These are phyloP conservation scores for Sweltsa coloradensis DNA, from an alignment of 1,140 invertebrate species.

Conservation along the genomic window DNA sequence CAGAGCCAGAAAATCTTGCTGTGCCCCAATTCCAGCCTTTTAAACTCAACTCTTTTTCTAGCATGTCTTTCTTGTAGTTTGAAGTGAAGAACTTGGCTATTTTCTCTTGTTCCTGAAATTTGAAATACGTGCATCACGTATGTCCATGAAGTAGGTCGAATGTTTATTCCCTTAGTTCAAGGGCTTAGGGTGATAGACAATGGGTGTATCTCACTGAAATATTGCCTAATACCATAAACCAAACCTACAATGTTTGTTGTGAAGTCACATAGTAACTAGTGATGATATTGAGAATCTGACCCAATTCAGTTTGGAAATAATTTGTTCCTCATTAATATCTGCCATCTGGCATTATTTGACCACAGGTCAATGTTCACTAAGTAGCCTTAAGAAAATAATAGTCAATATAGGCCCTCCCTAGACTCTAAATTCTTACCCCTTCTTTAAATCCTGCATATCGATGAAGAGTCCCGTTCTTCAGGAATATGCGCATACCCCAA, in stretches of 20 bases:
- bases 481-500: constrained; percentile 79
- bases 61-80: constrained; percentile 73
- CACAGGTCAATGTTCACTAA: too few relatives aligned
- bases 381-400: constrained; percentile 4
- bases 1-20: constrained; percentile 84
- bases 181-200: too few relatives aligned
- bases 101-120: constrained; percentile 72
- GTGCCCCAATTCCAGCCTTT: constrained; percentile 99
- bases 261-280: too few relatives aligned
- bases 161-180: too few relatives aligned
- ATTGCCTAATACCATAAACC: too few relatives aligned
- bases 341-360: too few relatives aligned
- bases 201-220: too few relatives aligned
- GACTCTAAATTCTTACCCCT: constrained; percentile 43
- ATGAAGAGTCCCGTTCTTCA: constrained; percentile 83
- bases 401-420: not conserved
- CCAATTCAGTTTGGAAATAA: not conserved
- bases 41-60: constrained; percentile 83
- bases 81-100: constrained; percentile 74
- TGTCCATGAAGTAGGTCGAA: too few relatives aligned
- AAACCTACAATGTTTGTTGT: too few relatives aligned
- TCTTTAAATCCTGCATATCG: constrained; percentile 93
- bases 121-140: too few relatives aligned
- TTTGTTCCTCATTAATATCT: constrained; percentile 2
- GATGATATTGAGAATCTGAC: too few relatives aligned